Evolutionary conservation across 2,888 invertebrate genomes (phyloP).

Genomic region (Gymnosoma rotundatum): DNA sequence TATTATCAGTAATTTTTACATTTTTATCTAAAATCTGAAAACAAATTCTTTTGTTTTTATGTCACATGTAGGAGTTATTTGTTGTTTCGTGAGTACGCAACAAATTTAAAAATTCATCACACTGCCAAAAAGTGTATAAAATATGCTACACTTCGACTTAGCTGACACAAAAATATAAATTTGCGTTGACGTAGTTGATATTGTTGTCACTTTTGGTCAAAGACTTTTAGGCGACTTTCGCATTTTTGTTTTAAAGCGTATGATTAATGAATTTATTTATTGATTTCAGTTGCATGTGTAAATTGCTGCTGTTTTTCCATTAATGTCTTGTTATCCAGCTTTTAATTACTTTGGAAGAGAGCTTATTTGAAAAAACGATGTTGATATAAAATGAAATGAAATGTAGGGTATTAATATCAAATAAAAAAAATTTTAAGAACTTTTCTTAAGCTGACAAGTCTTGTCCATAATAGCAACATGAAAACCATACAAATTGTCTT

Average conservation of each 20-base stretch:
- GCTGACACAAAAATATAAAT: conserved; percentile 21
- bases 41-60: background rate
- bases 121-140: background rate
- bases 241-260: conserved; percentile 45
- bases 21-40: too few species aligned
- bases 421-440: too few species aligned
- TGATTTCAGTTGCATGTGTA: conserved; percentile 19
- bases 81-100: background rate
- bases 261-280: conserved; percentile 63
- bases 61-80: background rate
- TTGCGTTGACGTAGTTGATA: conserved; percentile 25
- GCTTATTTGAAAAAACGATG: too few species aligned
- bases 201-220: conserved; percentile 42
- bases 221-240: conserved; percentile 51
- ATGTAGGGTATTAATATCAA: too few species aligned
- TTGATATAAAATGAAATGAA: too few species aligned
- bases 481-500: too few species aligned
- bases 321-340: background rate
- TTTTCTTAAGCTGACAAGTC: too few species aligned
- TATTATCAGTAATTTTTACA: background rate
- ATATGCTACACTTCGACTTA: too few species aligned
- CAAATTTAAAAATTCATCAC: background rate
- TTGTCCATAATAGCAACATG: too few species aligned
- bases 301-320: background rate
- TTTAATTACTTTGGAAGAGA: too few species aligned